Evolutionary conservation across 2,888 invertebrate species (phyloP).

Genomic region (Cordilura impudica): DNA sequence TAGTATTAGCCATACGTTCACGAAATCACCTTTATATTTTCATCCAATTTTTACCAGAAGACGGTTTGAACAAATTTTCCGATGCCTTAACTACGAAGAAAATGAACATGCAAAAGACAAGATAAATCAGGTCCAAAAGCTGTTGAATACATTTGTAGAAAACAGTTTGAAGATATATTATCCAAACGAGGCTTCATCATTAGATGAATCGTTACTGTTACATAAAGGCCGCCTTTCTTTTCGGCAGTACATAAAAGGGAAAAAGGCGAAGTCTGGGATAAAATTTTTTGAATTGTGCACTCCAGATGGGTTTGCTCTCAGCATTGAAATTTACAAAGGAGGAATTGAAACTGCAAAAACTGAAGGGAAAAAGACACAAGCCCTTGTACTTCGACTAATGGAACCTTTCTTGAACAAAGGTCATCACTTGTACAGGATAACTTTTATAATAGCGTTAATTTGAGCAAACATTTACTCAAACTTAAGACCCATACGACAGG

Average conservation of each 20-base stretch:
- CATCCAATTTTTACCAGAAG: slow-evolving; percentile 13
- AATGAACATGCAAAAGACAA: background rate
- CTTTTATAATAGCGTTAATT: slow-evolving; percentile 3
- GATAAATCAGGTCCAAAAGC: no score
- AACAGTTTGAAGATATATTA: background rate
- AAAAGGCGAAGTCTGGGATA: slow-evolving; percentile 13
- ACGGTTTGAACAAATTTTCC: background rate
- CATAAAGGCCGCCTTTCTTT: slow-evolving; percentile 7
- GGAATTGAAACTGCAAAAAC: background rate
- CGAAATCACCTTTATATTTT: background rate
- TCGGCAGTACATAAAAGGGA: slow-evolving; percentile 7
- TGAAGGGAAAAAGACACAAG: slow-evolving; percentile 1
- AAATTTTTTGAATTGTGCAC: slow-evolving; percentile 14
- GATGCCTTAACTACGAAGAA: slow-evolving; percentile 8
- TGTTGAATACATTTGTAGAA: no score
- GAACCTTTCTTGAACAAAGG: background rate
- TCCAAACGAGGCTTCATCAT: background rate
- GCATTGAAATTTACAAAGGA: background rate
- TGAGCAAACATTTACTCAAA: background rate
- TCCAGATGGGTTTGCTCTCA: slow-evolving; percentile 2
- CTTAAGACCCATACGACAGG: background rate
- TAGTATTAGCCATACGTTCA: background rate
- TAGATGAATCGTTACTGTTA: slow-evolving; percentile 6
- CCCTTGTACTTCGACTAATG: slow-evolving; percentile 3
- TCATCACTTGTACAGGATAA: background rate